Conservation (phyloP, 2,797 vertebrate genomes). For the Alauda arvensis region DNA sequence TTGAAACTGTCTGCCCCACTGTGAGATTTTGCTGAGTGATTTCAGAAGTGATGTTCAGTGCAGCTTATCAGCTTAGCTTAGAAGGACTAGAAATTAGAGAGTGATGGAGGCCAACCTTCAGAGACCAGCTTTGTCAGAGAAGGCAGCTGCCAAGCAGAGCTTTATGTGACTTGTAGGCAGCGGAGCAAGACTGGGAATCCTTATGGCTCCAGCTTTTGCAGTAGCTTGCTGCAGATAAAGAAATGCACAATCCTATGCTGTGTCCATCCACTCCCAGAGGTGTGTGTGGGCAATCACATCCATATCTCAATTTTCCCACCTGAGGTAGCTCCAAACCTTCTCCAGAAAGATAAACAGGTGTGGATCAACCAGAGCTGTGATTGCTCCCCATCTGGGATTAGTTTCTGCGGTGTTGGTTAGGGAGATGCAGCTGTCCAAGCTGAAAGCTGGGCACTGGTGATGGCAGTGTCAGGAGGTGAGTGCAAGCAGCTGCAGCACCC, state of each 20-base stretch:
- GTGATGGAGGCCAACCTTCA: background rate
- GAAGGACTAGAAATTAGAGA: constrained; percentile 14
- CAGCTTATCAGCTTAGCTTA: constrained; percentile 38
- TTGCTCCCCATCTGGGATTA: background rate
- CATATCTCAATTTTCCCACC: background rate
- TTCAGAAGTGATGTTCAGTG: background rate
- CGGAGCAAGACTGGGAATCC: constrained; percentile 28
- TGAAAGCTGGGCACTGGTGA: background rate
- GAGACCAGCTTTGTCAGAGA: constrained; percentile 36
- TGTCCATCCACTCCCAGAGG: fast-evolving
- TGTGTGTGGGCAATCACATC: background rate
- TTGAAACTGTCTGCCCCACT: background rate
- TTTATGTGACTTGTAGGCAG: background rate
- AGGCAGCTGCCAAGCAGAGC: constrained; percentile 35
- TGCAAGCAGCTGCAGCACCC: background rate
- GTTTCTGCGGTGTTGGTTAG: background rate
- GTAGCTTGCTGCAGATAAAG: constrained; percentile 19
- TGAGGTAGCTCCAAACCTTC: background rate
- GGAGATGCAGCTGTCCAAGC: background rate
- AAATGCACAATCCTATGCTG: background rate
- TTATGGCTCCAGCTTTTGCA: background rate
- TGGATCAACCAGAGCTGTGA: background rate
- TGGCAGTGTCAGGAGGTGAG: background rate
- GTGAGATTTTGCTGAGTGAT: background rate
- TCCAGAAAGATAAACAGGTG: background rate